phyloP scores from a whole-genome alignment of 2,888 invertebrate genomes.

The Chalcosyrphus nemorum region DNA sequence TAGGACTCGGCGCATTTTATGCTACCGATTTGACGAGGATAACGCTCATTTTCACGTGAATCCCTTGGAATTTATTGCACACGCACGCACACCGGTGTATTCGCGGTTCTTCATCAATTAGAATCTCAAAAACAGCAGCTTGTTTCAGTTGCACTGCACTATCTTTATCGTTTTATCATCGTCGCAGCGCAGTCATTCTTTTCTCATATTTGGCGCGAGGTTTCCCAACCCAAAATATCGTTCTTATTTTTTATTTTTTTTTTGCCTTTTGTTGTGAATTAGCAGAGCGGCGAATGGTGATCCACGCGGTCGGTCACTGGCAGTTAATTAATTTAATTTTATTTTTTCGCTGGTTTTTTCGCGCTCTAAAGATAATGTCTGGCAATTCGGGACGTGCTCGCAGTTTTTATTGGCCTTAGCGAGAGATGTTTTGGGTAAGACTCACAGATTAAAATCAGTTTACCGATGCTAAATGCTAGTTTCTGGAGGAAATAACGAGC shows the following conservation, averaged over 20 bases:
- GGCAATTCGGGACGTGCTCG: conserved; percentile 62
- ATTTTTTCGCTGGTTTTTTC: conserved; percentile 53
- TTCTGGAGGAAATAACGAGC: conserved; percentile 59
- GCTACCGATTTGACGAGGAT: conserved; percentile 62
- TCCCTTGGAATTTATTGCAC: conserved; percentile 68
- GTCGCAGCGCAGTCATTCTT: conserved; percentile 27
- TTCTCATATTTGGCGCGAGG: conserved; percentile 35
- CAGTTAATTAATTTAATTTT: conserved; percentile 69
- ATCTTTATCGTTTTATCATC: conserved; percentile 65
- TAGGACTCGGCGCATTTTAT: conserved; percentile 44
- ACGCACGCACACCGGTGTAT: conserved; percentile 29
- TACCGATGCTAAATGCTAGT: conserved; percentile 64
- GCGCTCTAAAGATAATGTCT: conserved; percentile 63
- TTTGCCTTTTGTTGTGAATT: neutral
- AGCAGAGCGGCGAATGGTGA: conserved; percentile 2
- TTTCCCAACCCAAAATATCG: conserved; percentile 43
- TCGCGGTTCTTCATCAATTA: conserved; percentile 48
- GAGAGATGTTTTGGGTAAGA: conserved; percentile 36
- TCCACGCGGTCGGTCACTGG: conserved; percentile 18
- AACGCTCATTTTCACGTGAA: conserved; percentile 64
- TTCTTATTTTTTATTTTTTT: neutral
- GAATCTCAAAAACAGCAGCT: conserved; percentile 53
- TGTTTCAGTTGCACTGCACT: conserved; percentile 54
- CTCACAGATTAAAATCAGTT: conserved; percentile 56
- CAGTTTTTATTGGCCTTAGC: conserved; percentile 57